Evolutionary conservation across 37 sponge, comb jelly and placozoan genomes (phyloP), one percentile per base, ranked within the genome.

Genomic region (Corticium candelabrum): DNA sequence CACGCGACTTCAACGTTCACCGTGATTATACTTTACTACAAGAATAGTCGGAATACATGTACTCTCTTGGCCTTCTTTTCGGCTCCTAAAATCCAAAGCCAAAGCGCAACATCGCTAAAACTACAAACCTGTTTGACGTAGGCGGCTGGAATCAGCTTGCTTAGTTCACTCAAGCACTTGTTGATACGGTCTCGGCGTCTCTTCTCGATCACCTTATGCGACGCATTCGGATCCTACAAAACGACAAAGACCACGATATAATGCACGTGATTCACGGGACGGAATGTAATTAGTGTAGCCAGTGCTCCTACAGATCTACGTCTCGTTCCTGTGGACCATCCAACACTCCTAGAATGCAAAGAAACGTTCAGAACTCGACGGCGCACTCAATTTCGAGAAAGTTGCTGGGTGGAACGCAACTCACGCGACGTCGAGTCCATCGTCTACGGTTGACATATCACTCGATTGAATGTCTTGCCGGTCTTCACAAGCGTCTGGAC

Each of bases 171-270:
- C 7, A 76, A 29, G 67, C 77, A 76, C 5, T 76, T 76, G 77
- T 76, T 76, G 27, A 76, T 76, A 5, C 77, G 41, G 40, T 76
- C 77, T 11, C 77, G 77, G 7, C 77, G 77, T n/a, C 57, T 21
- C 67, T 76, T 76, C 32, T 76, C 77, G 67, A 76, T 76, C 21
- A 76, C 29, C 32, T 76, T 76, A 29, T 76, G 77, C 21, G 77
- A 76, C 11, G 77, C 77, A 11, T 56, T 7, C 11, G n/a, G n/a
- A n/a, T 76, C 77, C 77, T 76, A 68, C 7, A 34, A 7, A 15
- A 7, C 29, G 29, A 70, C 5, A 70, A 34, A 34, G 35, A 70
- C 5, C 35, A 29, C 31, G 31, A 70, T 5, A 70, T 35, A 7
- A 32, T 4, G 4, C 5, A 70, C 21, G 73, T 50, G 62, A 11